These are phyloP conservation scores for Scytalopus superciliaris DNA, from an alignment of 2,113 vertebrate genomes.

Conservation along the genomic window DNA sequence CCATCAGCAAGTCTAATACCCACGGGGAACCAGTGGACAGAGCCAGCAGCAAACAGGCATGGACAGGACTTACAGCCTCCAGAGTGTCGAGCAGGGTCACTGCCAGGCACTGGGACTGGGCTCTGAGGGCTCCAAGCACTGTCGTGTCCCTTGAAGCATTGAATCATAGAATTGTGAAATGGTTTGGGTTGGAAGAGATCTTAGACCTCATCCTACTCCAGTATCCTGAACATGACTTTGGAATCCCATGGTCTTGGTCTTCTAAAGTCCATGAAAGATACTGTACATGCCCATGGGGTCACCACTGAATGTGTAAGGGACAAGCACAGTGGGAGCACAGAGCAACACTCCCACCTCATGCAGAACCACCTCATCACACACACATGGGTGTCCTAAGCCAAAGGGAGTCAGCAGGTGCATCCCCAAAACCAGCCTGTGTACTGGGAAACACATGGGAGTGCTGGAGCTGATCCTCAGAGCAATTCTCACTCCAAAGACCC, in stretches of 20 bases:
- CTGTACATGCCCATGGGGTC: fast-evolving
- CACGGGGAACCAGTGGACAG: not conserved
- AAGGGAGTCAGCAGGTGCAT: not conserved
- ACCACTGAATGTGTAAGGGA: not conserved
- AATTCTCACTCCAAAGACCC: not conserved
- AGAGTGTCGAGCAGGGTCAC: fast-evolving
- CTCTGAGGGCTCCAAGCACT: not conserved
- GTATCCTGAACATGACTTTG: not conserved
- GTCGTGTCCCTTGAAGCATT: fast-evolving
- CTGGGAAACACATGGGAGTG: not conserved
- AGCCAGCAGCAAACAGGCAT: not conserved
- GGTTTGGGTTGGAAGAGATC: not conserved
- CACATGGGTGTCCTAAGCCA: not conserved
- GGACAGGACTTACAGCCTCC: not conserved
- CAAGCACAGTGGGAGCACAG: not conserved
- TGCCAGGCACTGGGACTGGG: fast-evolving
- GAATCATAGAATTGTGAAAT: fast-evolving
- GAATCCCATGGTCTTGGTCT: not conserved
- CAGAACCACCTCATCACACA: not conserved
- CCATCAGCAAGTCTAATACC: not conserved
- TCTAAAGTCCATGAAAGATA: not conserved
- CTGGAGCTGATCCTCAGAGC: not conserved
- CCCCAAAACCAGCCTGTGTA: not conserved
- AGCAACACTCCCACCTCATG: fast-evolving
- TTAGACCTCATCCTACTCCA: not conserved